Evolutionary conservation across 2,888 invertebrate genomes (phyloP).

Genomic region (Tetrapedia diversipes): DNA sequence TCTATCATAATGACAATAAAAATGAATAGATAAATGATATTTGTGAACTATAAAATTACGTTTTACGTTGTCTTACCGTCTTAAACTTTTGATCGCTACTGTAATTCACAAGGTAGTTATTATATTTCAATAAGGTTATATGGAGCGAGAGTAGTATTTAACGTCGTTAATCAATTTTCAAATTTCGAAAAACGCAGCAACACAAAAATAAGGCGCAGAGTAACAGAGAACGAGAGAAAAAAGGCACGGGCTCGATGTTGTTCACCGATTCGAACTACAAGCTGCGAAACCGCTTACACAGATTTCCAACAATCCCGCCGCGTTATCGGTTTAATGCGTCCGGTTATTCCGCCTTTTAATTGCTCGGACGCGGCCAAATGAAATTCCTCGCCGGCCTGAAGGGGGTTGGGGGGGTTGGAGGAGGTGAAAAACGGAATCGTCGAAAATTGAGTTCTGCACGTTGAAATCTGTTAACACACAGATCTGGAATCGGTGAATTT

Average conservation of each 20-base stretch:
- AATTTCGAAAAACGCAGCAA: not conserved
- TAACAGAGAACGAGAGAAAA: not conserved
- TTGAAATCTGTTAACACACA: conserved; percentile 57
- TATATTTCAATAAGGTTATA: no score
- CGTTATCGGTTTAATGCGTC: conserved; percentile 66
- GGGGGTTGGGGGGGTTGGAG: not conserved
- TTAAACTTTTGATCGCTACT: no score
- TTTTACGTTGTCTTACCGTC: no score
- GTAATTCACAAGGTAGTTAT: no score
- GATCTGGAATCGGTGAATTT: conserved; percentile 34
- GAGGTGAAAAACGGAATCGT: conserved; percentile 23
- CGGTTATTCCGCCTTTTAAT: conserved; percentile 68
- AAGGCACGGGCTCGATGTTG: not conserved
- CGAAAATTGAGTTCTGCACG: conserved; percentile 63
- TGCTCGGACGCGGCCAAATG: conserved; percentile 61
- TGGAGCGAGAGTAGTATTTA: no score
- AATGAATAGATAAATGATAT: no score
- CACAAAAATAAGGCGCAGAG: not conserved
- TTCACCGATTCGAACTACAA: conserved; percentile 1
- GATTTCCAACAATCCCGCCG: conserved; percentile 55
- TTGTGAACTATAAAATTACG: no score
- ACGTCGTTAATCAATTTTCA: not conserved
- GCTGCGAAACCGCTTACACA: conserved; percentile 59
- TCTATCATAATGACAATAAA: no score
- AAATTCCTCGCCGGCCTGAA: conserved; percentile 44